Evolutionary conservation across 2,888 invertebrate species (phyloP).

Genomic region (Phytoseiulus persimilis): DNA sequence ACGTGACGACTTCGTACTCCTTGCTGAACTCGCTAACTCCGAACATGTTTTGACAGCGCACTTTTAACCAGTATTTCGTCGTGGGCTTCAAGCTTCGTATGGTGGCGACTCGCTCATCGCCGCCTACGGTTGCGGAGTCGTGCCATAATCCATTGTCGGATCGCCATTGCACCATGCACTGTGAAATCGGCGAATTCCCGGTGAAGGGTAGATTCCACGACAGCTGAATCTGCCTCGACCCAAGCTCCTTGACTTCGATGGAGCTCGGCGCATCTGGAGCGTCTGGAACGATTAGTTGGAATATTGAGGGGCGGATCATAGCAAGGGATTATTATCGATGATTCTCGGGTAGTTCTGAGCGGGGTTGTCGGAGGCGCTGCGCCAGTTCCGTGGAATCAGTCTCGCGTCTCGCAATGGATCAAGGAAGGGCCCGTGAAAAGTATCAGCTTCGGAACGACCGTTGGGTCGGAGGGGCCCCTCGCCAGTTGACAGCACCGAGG

Average conservation of each 20-base stretch:
- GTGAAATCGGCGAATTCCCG: conserved; percentile 16
- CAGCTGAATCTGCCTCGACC: conserved; percentile 30
- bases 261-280: conserved; percentile 30
- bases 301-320: not conserved
- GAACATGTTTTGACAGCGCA: conserved; percentile 85
- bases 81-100: conserved; percentile 67
- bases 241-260: conserved; percentile 18
- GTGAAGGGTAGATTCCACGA: conserved; percentile 25
- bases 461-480: not conserved
- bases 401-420: no score
- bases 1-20: conserved; percentile 21
- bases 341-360: no score
- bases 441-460: not conserved
- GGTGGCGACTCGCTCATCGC: conserved; percentile 42
- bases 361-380: no score
- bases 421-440: no score
- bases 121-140: conserved; percentile 30
- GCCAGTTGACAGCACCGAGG: not conserved
- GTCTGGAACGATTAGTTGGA: not conserved
- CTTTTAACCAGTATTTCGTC: conserved; percentile 81
- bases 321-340: no score
- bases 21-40: conserved; percentile 87
- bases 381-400: no score
- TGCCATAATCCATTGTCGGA: conserved; percentile 38
- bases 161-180: conserved; percentile 31